Evolutionary conservation across 2,888 invertebrate genomes (phyloP).

Genomic region (Flexamia atlantica): DNA sequence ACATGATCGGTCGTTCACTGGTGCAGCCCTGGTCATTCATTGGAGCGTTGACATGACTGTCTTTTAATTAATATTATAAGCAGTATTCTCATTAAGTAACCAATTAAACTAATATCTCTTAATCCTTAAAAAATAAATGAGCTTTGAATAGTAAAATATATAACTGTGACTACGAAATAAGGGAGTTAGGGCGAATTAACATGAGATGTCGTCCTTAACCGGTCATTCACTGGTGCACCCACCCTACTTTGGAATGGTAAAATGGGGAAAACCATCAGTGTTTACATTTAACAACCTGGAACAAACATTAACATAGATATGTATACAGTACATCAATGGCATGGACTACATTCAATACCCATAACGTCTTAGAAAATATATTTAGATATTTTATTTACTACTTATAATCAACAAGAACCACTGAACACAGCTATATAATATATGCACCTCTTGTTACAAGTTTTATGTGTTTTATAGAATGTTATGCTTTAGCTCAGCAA

Average conservation of each 20-base stretch:
- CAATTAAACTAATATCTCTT: no score
- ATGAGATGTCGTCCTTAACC: no score
- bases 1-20: no score
- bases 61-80: no score
- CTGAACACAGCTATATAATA: slow-evolving; percentile 11
- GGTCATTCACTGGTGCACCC: no score
- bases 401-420: slow-evolving; percentile 18
- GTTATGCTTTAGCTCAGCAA: not conserved
- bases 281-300: slow-evolving; percentile 11
- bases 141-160: no score
- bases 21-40: no score
- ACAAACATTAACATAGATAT: slow-evolving; percentile 17
- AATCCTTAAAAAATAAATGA: no score
- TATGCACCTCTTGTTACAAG: not conserved
- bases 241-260: not conserved
- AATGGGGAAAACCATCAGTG: not conserved
- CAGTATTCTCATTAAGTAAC: no score
- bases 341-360: slow-evolving; percentile 24
- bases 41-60: no score
- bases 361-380: not conserved
- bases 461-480: not conserved
- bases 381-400: not conserved
- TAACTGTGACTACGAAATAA: no score
- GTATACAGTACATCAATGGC: slow-evolving; percentile 1
- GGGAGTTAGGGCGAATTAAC: no score